Evolutionary conservation across 2,797 vertebrate genomes (phyloP).

Genomic region (Naso thynnoides): DNA sequence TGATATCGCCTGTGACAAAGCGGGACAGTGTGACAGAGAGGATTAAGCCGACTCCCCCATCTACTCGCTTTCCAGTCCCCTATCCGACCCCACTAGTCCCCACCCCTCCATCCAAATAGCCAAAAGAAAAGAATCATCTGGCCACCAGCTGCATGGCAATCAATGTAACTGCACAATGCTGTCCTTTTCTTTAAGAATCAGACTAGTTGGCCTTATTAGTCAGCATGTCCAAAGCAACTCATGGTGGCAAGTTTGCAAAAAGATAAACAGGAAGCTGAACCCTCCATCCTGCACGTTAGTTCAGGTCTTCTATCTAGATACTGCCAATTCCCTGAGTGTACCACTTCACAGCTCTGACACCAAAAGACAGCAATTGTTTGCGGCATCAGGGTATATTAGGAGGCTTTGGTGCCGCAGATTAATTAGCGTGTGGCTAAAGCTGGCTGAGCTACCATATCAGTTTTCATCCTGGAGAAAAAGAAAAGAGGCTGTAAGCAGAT

Average conservation of each 20-base stretch:
- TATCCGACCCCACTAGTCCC: neutral
- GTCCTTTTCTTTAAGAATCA: conserved; percentile 1
- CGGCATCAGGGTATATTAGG: conserved; percentile 64
- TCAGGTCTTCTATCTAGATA: neutral
- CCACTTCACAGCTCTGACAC: conserved; percentile 14
- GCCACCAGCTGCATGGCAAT: conserved; percentile 55
- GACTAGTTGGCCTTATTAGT: conserved; percentile 8
- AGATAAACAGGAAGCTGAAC: neutral
- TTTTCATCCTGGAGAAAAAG: conserved; percentile 71
- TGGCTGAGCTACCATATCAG: conserved; percentile 66
- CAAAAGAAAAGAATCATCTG: conserved; percentile 56
- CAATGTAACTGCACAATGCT: conserved; percentile 11
- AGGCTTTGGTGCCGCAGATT: conserved; percentile 65
- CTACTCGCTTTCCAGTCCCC: conserved; percentile 9
- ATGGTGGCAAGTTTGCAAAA: conserved; percentile 4
- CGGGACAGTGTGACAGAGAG: conserved; percentile 60
- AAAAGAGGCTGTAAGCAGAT: conserved; percentile 62
- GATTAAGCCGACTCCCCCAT: conserved; percentile 56
- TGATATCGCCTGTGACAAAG: conserved; percentile 51
- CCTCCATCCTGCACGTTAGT: neutral
- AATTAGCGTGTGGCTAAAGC: conserved; percentile 76
- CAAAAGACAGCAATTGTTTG: conserved; percentile 38
- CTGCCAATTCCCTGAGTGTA: neutral
- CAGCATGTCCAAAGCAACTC: conserved; percentile 13
- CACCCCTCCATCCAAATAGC: neutral